These are phyloP conservation scores for Aradus depressus DNA, from an alignment of 2,888 invertebrate genomes.

Conservation along the genomic window DNA sequence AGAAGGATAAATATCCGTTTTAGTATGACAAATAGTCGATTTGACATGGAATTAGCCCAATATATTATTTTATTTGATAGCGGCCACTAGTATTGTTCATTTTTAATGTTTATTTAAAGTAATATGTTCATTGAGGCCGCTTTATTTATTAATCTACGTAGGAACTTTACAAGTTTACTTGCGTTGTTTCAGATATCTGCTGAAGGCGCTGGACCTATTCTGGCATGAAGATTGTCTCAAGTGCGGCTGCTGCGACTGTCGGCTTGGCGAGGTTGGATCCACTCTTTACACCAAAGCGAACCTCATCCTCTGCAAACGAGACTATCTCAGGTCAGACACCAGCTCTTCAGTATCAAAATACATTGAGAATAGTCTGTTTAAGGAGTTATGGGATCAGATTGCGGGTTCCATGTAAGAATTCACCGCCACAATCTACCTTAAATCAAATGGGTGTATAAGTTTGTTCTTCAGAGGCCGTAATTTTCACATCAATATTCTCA, in stretches of 20 bases:
- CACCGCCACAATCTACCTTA: not conserved
- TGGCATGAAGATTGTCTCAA: slow-evolving; percentile 86
- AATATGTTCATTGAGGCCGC: no score
- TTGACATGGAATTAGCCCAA: no score
- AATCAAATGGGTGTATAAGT: not conserved
- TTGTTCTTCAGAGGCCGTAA: no score
- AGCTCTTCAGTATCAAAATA: not conserved
- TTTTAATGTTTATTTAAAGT: no score
- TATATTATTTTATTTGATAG: no score
- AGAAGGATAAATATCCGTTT: no score
- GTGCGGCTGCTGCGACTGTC: slow-evolving; percentile 84
- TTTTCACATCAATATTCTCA: not conserved
- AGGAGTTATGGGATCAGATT: no score
- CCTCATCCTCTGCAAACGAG: slow-evolving; percentile 80
- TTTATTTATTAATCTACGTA: no score
- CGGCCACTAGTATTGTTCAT: no score
- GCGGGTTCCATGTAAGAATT: not conserved
- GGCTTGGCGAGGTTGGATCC: slow-evolving; percentile 85
- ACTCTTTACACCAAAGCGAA: slow-evolving; percentile 84
- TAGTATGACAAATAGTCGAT: no score
- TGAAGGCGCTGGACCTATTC: slow-evolving; percentile 76
- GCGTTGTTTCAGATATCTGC: slow-evolving; percentile 44
- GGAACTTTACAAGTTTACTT: no score
- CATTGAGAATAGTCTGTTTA: no score
- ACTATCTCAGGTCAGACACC: slow-evolving; percentile 68